A percentile compares a stretch with the other conserved stretches of the same genome.
Evolutionary conservation across 2,888 invertebrate species (phyloP).

Genomic region (Synergus itoensis): DNA sequence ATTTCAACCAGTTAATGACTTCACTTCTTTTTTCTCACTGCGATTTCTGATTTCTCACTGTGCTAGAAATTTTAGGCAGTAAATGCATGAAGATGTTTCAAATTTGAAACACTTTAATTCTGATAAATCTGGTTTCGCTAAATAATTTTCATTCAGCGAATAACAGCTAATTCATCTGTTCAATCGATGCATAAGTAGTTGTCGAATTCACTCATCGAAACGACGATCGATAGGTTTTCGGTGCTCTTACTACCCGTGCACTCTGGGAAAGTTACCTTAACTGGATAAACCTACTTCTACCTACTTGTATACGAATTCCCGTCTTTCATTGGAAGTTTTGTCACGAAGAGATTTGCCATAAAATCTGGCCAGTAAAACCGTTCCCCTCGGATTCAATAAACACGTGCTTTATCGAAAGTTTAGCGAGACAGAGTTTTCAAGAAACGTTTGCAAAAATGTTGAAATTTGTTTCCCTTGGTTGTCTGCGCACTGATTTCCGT

Average conservation of each 20-base stretch:
- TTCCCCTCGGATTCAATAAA: constrained; percentile 8
- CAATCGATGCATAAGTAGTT: constrained; percentile 8
- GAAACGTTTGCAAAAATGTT: constrained; percentile 1
- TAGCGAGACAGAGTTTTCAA: neutral
- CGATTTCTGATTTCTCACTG: neutral
- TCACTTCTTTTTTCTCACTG: neutral
- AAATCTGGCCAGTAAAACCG: neutral
- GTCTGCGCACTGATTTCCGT: neutral
- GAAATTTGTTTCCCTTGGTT: neutral
- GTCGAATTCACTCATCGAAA: constrained; percentile 33
- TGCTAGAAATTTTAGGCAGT: neutral
- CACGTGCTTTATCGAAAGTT: constrained; percentile 3
- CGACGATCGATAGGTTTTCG: constrained; percentile 32
- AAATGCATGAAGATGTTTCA: neutral
- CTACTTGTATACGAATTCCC: constrained; percentile 15
- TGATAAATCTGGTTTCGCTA: neutral
- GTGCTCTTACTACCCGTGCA: neutral
- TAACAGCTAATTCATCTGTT: constrained; percentile 1
- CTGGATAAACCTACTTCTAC: neutral
- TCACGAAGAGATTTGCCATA: constrained; percentile 14
- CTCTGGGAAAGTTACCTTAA: neutral
- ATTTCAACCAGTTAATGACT: constrained; percentile 9
- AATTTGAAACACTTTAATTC: neutral
- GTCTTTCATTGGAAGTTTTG: neutral
- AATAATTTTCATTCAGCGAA: constrained; percentile 46